These are phyloP conservation scores for Salarias fasciatus DNA, from an alignment of 2,797 vertebrate species.

Conservation along the genomic window DNA sequence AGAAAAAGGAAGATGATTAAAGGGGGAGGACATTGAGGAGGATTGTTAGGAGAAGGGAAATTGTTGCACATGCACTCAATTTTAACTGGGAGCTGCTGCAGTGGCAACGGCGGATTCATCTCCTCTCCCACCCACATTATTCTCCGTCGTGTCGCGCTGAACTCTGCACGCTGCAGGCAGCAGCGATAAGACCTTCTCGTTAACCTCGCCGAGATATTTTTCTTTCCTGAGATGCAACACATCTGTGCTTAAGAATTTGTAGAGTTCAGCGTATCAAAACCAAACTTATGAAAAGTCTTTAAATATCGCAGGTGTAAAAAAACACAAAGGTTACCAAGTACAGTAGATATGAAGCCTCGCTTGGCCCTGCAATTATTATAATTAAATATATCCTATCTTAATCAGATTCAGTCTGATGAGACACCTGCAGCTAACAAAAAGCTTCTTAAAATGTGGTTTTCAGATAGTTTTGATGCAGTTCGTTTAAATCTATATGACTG, in stretches of 20 bases:
- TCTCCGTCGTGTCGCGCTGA: constrained; percentile 35
- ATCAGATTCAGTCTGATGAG: too few species aligned
- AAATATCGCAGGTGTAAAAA: too few species aligned
- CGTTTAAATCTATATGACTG: too few species aligned
- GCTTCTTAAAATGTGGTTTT: too few species aligned
- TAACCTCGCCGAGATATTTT: constrained; percentile 24
- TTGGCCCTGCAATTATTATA: too few species aligned
- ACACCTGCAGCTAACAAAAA: too few species aligned
- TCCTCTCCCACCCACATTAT: constrained; percentile 52
- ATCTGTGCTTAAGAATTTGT: background rate
- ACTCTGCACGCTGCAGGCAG: constrained; percentile 11
- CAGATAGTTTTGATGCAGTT: too few species aligned
- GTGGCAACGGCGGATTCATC: constrained; percentile 26
- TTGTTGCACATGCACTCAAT: constrained; percentile 43
- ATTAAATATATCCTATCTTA: too few species aligned
- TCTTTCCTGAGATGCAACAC: constrained; percentile 8
- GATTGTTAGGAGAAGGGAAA: constrained; percentile 59
- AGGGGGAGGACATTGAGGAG: constrained; percentile 62
- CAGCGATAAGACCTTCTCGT: constrained; percentile 24
- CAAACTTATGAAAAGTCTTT: too few species aligned
- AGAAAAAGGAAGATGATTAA: constrained; percentile 61
- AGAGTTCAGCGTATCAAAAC: background rate
- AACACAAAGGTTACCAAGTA: too few species aligned
- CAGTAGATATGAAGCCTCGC: too few species aligned
- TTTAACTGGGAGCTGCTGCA: constrained; percentile 22